A percentile compares a stretch with the other conserved stretches of the same genome.
These are phyloP conservation scores for Willowsia nigromaculata DNA, from an alignment of 2,888 invertebrate genomes.

Conservation along the genomic window DNA sequence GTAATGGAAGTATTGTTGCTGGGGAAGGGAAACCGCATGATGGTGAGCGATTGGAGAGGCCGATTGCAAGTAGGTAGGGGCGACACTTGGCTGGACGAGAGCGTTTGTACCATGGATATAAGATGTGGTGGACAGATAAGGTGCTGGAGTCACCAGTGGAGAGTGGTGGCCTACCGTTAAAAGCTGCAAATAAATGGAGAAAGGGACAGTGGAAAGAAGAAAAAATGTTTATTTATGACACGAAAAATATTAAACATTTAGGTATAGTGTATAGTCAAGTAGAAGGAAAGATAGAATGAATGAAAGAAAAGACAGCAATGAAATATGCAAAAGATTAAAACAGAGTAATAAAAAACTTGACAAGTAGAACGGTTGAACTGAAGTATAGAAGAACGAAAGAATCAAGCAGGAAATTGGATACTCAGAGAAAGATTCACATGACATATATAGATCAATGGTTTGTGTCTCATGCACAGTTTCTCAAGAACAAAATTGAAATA, in stretches of 20 bases:
- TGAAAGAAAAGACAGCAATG: neutral
- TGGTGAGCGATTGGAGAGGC: constrained; percentile 61
- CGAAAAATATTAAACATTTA: neutral
- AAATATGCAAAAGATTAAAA: neutral
- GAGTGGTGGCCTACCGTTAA: neutral
- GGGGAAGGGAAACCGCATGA: constrained; percentile 54
- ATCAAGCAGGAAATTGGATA: neutral
- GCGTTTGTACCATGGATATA: constrained; percentile 69
- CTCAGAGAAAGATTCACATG: neutral
- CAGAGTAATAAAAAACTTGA: neutral
- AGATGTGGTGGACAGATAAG: constrained; percentile 48
- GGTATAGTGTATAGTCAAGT: constrained; percentile 19
- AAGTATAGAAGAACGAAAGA: neutral
- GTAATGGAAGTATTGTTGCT: constrained; percentile 72
- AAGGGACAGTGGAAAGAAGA: constrained; percentile 59
- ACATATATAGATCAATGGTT: neutral
- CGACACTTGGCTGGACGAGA: constrained; percentile 68
- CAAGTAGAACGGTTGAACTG: neutral
- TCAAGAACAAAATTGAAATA: neutral
- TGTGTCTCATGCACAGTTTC: neutral
- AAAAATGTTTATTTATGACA: neutral
- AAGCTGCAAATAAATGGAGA: constrained; percentile 49
- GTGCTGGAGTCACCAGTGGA: constrained; percentile 45
- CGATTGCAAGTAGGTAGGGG: constrained; percentile 49
- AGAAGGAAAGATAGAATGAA: neutral